Evolutionary conservation across 92 coral and sea anemone species (phyloP), one percentile per base, ranked within the genome.

Genomic region (Porites cylindrica): DNA sequence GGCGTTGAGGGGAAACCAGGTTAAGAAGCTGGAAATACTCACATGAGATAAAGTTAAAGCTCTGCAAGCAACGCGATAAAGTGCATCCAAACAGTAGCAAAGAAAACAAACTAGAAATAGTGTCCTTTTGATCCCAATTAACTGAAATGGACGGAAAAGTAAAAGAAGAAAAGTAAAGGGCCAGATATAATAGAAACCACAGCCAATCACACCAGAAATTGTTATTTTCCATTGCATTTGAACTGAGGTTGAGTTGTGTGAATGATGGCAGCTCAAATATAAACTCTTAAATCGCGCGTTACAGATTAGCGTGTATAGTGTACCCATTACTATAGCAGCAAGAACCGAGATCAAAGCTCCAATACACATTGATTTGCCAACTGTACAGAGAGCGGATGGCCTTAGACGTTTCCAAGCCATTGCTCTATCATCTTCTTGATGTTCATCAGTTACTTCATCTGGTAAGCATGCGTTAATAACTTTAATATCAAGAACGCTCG

Each of bases 331-430:
- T 21, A 21, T 6, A 29, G 70, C 23, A 26, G 32, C 32, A 29
- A 29, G 32, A 29, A 29, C 1, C 32, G 77, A 72, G 20, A 72
- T 72, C 77, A 72, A 43, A 72, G 77, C 59, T 43, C 77, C 77
- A 72, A 72, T 72, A 32, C 52, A 72, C 77, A 72, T 72, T 72
- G 77, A 72, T 72, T 72, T 50, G 52, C 77, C 18, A 72, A 43
- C 26, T 18, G 77, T 47, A 13, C 29, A 43, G 9, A 67, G 14
- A 67, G n/a, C 1, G 38, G 77, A 13, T 13, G 76, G 76, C 24
- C 76, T 32, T 1, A 71, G 4, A 1, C 51, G 76, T 51, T 71
- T 71, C 76, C 76, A 71, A 71, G 76, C 75, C 76, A 71, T 71
- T 47, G 3, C 76, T 8, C 50, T 12, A 20, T 21, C n/a, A 38